A percentile compares a stretch with the other conserved stretches of the same genome.
These are phyloP conservation scores for Macrobrachium rosenbergii DNA, from an alignment of 1,140 invertebrate species.

Conservation along the genomic window DNA sequence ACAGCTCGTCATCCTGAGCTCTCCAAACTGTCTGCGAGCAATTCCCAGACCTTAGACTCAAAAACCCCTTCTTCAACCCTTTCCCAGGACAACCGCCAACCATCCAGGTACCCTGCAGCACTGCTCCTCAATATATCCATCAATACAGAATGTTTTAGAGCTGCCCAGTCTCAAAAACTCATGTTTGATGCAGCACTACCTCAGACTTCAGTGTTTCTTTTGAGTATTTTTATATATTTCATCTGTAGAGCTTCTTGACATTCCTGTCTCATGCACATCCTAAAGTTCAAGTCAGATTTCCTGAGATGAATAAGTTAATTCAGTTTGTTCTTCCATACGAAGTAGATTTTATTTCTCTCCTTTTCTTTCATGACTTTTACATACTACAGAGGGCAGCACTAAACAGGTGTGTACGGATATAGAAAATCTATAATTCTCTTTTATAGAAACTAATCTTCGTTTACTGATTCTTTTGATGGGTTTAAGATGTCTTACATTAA, in stretches of 20 bases:
- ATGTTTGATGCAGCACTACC: neutral
- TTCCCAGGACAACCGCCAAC: conserved; percentile 44
- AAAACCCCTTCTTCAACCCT: conserved; percentile 6
- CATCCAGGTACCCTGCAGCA: conserved; percentile 43
- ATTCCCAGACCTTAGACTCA: conserved; percentile 33
- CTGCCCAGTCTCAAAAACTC: conserved; percentile 11
- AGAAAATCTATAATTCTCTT: too few relatives aligned
- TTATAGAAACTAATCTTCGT: too few relatives aligned
- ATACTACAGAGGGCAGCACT: neutral
- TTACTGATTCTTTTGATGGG: too few relatives aligned
- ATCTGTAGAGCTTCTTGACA: too few relatives aligned
- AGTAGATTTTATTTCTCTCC: neutral
- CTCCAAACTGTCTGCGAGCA: conserved; percentile 54
- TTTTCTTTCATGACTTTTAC: neutral
- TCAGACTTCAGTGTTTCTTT: too few relatives aligned
- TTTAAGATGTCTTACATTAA: too few relatives aligned
- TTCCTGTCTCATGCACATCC: too few relatives aligned
- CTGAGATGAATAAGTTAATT: too few relatives aligned
- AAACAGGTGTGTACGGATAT: neutral
- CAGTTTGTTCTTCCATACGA: too few relatives aligned
- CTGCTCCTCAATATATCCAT: conserved; percentile 8
- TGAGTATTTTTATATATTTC: too few relatives aligned
- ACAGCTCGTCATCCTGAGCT: conserved; percentile 61
- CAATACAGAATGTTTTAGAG: neutral
- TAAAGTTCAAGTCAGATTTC: too few relatives aligned